Base-by-base conservation (phyloP, 2,797 vertebrate species). In the Chaunax sp. region DNA sequence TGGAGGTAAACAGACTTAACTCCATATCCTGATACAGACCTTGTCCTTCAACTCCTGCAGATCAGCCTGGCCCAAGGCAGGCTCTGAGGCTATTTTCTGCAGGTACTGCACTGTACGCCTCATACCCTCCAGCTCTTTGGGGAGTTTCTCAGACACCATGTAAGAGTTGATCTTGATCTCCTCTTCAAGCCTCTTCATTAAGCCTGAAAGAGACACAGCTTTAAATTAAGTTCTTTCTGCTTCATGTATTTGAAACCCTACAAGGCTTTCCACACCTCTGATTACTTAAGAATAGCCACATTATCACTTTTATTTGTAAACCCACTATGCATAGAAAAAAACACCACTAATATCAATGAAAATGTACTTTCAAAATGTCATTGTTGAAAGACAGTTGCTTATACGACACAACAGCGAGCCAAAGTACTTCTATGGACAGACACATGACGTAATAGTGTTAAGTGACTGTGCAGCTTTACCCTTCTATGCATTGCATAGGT, bases 131-230 rank as follows among this genome's bases (percentile, higher is more conserved):
- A 99, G 82, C 87, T 99, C 97, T 86, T 94, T 95, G 28, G 97
- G 96, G 51, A 97, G 89, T 85, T 99, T 99, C 85, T 98, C 97
- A 64, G 94, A 93, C 57, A 95, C 95, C 90, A 99, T 95, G 75
- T 98, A 99, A 22, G 95, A 94, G 89, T 96, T 98, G 87, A 97
- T 96, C 91, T 98, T 98, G 57, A 96, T 95, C 90, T 99, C 97
- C 81, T 98, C 96, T 80, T 98, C 96, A 12, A 99, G 93, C 80
- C 96, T 95, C 90, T 96, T 98, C 94, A 97, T 94, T 87, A 99
- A 90, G 81, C 94, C 98, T 99, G 81, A 67, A 56, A 60, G 2
- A 69, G 12, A 72, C 18, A 45, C 28, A 43, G 8, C 5, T 33
- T 70, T 55, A 47, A 30, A 50, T 59, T 37, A 55, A 50, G 45